Conservation (phyloP, 2,797 vertebrate genomes). For the Sphenodon punctatus region DNA sequence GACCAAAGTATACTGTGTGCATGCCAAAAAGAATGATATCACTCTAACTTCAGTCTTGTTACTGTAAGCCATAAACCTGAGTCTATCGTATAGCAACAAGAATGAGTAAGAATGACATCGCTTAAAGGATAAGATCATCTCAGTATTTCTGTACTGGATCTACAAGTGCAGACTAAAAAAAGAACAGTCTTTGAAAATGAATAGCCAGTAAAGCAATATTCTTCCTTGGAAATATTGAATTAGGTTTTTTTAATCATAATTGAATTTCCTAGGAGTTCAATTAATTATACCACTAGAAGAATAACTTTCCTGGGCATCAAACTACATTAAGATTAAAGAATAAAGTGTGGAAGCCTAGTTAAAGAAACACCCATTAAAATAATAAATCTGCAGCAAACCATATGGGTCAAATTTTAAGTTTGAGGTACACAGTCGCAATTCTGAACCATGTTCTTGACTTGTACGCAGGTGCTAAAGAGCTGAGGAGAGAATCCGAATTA, state of each 20-base stretch:
- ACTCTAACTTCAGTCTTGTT: neutral
- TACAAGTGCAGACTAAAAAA: neutral
- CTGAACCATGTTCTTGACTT: neutral
- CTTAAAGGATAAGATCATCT: conserved; percentile 14
- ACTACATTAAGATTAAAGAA: conserved; percentile 5
- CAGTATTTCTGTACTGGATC: neutral
- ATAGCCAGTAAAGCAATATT: neutral
- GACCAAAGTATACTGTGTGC: neutral
- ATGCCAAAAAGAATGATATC: neutral
- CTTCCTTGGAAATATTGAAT: conserved; percentile 1
- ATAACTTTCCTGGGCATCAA: conserved; percentile 11
- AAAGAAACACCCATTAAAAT: neutral
- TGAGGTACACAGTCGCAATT: neutral
- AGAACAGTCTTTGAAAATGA: conserved; percentile 9
- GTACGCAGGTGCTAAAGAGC: neutral
- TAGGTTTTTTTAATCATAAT: conserved; percentile 27
- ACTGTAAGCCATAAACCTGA: neutral
- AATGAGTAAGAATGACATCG: neutral
- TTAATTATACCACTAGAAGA: conserved; percentile 19
- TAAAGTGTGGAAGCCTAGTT: neutral
- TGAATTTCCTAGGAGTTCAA: neutral
- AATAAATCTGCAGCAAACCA: neutral
- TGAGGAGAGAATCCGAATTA: neutral
- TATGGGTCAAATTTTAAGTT: neutral
- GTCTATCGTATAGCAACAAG: neutral